A percentile compares a stretch with the other conserved stretches of the same genome.
Conservation (phyloP, 2,113 vertebrate genomes). For the Poicephalus meyeri region DNA sequence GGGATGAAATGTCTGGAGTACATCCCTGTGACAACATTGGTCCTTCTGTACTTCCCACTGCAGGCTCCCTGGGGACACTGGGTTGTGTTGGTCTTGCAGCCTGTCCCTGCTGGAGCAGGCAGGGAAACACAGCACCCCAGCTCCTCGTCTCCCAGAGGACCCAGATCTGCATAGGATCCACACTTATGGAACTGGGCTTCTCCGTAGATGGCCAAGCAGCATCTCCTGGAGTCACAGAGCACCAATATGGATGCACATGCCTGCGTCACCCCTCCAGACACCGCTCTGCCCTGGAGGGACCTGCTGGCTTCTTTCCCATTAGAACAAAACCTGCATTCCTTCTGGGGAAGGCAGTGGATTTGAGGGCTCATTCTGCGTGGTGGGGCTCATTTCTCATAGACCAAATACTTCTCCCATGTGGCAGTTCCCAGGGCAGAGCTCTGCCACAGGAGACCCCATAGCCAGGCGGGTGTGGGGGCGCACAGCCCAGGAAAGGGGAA, state of each 20-base stretch:
- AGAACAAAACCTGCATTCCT: neutral
- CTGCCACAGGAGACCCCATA: neutral
- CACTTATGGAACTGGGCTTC: accelerated
- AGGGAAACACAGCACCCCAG: no score
- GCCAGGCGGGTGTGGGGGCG: neutral
- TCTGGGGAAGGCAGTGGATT: accelerated
- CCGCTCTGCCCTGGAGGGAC: neutral
- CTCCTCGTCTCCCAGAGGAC: neutral
- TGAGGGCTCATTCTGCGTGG: neutral
- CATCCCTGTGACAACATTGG: accelerated
- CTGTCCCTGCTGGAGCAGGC: neutral
- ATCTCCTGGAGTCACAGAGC: neutral
- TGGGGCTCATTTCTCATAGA: neutral
- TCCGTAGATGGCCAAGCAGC: neutral
- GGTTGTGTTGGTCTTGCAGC: neutral
- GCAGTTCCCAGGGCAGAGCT: neutral
- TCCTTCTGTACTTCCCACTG: neutral
- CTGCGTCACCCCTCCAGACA: accelerated
- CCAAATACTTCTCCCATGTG: accelerated
- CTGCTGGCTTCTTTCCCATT: neutral
- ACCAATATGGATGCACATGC: accelerated
- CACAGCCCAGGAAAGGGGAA: neutral
- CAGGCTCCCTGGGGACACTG: neutral
- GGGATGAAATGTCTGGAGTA: neutral
- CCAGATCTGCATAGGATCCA: neutral